Conservation (phyloP, 2,888 invertebrate species). For the Patella caerulea region DNA sequence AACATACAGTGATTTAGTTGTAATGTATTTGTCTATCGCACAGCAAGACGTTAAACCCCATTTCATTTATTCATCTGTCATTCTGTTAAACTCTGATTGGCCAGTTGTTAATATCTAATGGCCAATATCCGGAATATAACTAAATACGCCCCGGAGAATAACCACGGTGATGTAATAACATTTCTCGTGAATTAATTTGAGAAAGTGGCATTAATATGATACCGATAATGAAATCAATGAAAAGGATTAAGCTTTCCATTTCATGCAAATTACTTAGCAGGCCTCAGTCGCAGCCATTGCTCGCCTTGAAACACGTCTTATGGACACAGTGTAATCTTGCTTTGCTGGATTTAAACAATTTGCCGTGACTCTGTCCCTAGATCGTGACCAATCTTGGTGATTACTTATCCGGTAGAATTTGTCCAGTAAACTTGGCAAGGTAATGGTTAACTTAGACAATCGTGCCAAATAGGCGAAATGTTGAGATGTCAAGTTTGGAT, state of each 20-base stretch:
- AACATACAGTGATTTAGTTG: too few relatives aligned
- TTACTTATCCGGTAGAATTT: constrained; percentile 37
- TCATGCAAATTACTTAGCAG: constrained; percentile 27
- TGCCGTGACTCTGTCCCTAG: constrained; percentile 24
- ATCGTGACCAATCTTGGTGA: constrained; percentile 15
- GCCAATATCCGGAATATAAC: too few relatives aligned
- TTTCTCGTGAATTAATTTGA: constrained; percentile 27
- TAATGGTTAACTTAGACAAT: constrained; percentile 23
- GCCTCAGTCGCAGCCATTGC: neutral
- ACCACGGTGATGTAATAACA: neutral
- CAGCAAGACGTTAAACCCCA: too few relatives aligned
- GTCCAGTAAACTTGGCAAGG: constrained; percentile 32
- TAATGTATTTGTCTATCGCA: too few relatives aligned
- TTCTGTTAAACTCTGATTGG: too few relatives aligned
- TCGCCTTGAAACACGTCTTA: constrained; percentile 27
- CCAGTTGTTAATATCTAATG: too few relatives aligned
- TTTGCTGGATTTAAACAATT: constrained; percentile 30
- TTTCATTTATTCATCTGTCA: too few relatives aligned
- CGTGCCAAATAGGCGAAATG: constrained; percentile 32
- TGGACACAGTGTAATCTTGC: constrained; percentile 28
- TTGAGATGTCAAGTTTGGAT: constrained; percentile 23
- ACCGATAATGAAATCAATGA: constrained; percentile 35
- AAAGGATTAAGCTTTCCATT: constrained; percentile 34
- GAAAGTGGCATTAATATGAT: constrained; percentile 31
- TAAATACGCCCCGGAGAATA: neutral